Base-by-base conservation (phyloP, 2,888 invertebrate genomes). In the Morpho deidamia region DNA sequence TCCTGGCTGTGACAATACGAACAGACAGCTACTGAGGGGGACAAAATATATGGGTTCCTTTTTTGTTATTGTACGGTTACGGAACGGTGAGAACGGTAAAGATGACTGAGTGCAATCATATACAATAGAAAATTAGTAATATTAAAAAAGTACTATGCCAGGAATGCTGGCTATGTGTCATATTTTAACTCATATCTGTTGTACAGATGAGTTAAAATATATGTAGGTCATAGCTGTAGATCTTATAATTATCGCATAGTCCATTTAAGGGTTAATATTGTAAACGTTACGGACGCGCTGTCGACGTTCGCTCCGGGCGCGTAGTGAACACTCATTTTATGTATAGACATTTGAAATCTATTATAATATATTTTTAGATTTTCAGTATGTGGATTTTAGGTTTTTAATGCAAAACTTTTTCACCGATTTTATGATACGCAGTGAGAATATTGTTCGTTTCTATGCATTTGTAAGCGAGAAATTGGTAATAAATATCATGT, bases 321-420 rank as follows among this genome's bases (percentile, higher is more conserved):
- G 81, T 79, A 78, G 79, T 82, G 83, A 81, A 81, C 79, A 79
- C 86, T 83, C 84, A 84, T 84, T 78, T n/a, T 84, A 83, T 86
- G 86, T 87, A 87, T 87, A 86, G 88, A 88, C 87, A 80, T 87
- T 86, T 83, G 80, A 85, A 85, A 86, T 86, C 84, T 86, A 84
- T 83, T 85, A 86, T 85, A 84, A 85, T 87, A 86, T 88, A 87
- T 86, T 87, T 87, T 87, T 85, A 86, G 86, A 87, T 75, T 84
- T 86, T 86, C 86, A 81, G 81, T 87, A 86, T 80, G 85, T 86
- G 84, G 72, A 83, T 76, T 86, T 87, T 86, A 86, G 78, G 84
- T 87, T 87, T 83, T 79, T 81, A 81, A 79, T 74, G 83, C 85
- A 76, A 23, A 23, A 85, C 73, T 83, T 86, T 84, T 85, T 86